Percentiles rank a stretch among this genome's conserved stretches.
phyloP scores from a whole-genome alignment of 2,888 invertebrate genomes.

The Neria commutata region DNA sequence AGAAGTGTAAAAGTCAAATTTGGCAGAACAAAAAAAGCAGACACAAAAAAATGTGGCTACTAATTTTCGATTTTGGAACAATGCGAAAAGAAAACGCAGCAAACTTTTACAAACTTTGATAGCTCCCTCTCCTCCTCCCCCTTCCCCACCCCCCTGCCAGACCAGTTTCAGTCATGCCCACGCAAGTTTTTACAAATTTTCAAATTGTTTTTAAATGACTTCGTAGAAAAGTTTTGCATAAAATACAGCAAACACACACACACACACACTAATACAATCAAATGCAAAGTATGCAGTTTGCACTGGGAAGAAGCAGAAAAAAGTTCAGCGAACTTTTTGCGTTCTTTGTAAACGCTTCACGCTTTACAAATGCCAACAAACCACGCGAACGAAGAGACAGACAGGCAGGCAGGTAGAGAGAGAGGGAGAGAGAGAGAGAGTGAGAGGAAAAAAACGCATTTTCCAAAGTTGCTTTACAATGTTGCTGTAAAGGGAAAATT shows the following conservation, averaged over 20 bases:
- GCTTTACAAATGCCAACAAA: background rate
- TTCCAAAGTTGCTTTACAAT: background rate
- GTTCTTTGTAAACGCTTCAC: background rate
- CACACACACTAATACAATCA: no score
- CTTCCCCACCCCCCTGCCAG: no score
- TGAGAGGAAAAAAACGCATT: background rate
- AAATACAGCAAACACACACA: no score
- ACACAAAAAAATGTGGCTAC: no score
- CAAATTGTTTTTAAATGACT: constrained; percentile 14
- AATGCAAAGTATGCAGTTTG: no score
- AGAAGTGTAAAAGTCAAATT: no score
- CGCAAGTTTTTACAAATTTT: constrained; percentile 7
- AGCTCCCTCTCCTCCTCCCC: no score
- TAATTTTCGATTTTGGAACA: no score
- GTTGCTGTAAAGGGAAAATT: background rate
- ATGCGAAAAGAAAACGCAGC: no score
- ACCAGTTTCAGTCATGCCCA: no score
- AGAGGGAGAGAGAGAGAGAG: background rate
- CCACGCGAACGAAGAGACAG: background rate
- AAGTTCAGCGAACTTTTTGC: background rate
- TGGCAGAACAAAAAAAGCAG: no score
- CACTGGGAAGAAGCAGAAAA: background rate
- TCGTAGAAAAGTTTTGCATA: constrained; percentile 3
- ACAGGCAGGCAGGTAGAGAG: background rate
- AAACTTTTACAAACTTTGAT: no score